A percentile compares a stretch with the other conserved stretches of the same genome.
These are phyloP conservation scores for Papilio aristodemus DNA, from an alignment of 1,140 invertebrate genomes.

Conservation along the genomic window DNA sequence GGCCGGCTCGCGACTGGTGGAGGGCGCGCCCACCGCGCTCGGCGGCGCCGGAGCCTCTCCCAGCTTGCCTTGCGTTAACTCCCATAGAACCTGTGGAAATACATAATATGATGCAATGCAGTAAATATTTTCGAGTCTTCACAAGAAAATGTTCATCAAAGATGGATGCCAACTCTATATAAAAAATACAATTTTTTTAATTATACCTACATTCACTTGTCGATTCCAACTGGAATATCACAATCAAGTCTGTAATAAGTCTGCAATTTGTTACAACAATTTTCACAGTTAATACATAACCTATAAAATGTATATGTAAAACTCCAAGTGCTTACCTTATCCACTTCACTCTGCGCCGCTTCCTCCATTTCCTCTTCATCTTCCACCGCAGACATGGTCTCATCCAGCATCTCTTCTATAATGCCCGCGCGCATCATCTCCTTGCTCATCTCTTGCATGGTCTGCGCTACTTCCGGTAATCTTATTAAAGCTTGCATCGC, in stretches of 20 bases:
- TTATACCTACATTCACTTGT: too few species aligned
- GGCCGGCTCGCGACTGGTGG: constrained; percentile 77
- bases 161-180: too few species aligned
- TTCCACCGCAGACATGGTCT: constrained; percentile 95
- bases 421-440: constrained; percentile 99
- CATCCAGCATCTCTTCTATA: constrained; percentile 99
- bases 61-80: constrained; percentile 95
- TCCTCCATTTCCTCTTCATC: constrained; percentile 96
- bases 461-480: constrained; percentile 95
- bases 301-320: too few species aligned
- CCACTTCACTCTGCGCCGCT: constrained; percentile 95
- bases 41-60: constrained; percentile 93
- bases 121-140: constrained; percentile 16
- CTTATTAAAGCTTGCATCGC: constrained; percentile 95
- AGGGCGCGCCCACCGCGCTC: constrained; percentile 83
- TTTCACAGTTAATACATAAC: too few species aligned
- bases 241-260: too few species aligned
- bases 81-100: constrained; percentile 90
- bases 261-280: too few species aligned
- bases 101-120: background rate
- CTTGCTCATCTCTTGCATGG: constrained; percentile 98
- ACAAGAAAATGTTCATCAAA: too few species aligned
- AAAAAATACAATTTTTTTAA: too few species aligned
- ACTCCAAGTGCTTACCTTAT: constrained; percentile 87
- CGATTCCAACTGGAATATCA: too few species aligned